Percentiles rank a stretch among this genome's conserved stretches.
phyloP scores from a whole-genome alignment of 2,888 invertebrate genomes.

The Tromatobia lineatoria region DNA sequence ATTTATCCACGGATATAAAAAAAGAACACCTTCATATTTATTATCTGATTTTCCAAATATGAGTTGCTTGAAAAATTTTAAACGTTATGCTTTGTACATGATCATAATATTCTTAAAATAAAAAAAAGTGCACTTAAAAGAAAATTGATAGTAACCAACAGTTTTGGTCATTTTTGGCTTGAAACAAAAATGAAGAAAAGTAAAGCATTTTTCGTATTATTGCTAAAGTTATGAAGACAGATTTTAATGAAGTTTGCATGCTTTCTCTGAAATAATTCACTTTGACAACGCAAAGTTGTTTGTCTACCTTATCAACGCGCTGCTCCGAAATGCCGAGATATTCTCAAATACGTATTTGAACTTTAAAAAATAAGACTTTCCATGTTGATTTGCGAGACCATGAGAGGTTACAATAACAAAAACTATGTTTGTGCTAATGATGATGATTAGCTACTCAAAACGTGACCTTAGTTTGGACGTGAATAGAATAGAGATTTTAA shows the following conservation, averaged over 20 bases:
- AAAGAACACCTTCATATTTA: no score
- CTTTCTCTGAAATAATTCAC: neutral
- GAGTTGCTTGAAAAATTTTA: no score
- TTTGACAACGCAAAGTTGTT: neutral
- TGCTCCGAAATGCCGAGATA: neutral
- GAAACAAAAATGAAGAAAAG: no score
- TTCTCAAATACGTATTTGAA: neutral
- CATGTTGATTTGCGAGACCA: neutral
- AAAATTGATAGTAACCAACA: no score
- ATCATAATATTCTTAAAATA: no score
- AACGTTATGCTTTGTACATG: no score
- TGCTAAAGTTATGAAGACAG: constrained; percentile 8
- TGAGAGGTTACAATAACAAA: constrained; percentile 6
- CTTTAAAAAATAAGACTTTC: neutral
- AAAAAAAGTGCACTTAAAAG: no score
- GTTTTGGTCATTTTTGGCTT: no score
- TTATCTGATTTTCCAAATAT: no score
- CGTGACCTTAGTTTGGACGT: neutral
- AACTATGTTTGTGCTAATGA: neutral
- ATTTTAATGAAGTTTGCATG: neutral
- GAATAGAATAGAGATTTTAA: neutral
- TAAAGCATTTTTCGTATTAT: no score
- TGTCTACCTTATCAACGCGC: neutral
- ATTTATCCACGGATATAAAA: no score
- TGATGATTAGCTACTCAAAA: neutral